A percentile compares a stretch with the other conserved stretches of the same genome.
Conservation (phyloP, 1,140 invertebrate species). For the Brachionus sp. region DNA sequence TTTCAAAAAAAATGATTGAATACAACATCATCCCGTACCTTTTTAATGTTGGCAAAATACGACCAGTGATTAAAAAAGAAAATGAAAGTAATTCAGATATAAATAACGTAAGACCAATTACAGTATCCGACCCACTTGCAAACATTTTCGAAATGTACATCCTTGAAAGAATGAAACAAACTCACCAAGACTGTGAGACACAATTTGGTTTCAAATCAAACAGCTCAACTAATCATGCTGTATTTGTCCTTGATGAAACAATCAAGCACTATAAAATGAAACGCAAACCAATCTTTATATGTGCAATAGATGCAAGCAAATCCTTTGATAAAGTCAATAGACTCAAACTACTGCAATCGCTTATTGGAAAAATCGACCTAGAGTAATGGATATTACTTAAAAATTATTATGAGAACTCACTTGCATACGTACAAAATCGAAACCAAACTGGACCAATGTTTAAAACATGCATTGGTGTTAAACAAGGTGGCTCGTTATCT, state of each 20-base stretch:
- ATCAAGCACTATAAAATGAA: conserved; percentile 13
- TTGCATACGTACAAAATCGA: conserved; percentile 14
- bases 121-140: conserved; percentile 15
- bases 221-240: neutral
- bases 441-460: neutral
- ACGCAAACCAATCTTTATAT: neutral
- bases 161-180: neutral
- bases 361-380: conserved; percentile 12
- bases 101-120: conserved; percentile 26
- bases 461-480: too few species aligned
- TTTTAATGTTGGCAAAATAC: conserved; percentile 18
- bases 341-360: neutral
- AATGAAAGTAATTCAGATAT: neutral
- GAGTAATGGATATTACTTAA: neutral
- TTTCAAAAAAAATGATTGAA: conserved; percentile 22
- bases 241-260: neutral
- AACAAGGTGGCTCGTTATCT: too few species aligned
- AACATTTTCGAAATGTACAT: conserved; percentile 17
- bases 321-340: neutral
- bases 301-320: conserved; percentile 25
- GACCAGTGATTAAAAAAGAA: neutral
- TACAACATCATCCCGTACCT: neutral
- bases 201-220: conserved; percentile 19
- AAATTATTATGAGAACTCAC: too few species aligned
- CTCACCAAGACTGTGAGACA: neutral